Evolutionary conservation across 2,797 vertebrate species (phyloP), one percentile per base, ranked within the genome.

Genomic region (Varecia variegata): DNA sequence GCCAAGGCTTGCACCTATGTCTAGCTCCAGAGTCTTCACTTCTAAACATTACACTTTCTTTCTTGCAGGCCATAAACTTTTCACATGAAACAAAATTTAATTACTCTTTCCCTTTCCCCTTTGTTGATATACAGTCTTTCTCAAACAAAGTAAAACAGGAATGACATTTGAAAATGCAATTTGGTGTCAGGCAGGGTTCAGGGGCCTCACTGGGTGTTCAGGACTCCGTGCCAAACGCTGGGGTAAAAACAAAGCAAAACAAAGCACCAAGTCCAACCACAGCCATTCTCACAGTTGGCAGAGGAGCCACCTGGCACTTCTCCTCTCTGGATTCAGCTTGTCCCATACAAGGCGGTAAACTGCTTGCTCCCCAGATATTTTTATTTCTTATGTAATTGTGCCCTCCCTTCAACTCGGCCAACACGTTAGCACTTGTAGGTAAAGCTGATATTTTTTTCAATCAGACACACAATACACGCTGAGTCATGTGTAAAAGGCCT

Each of bases 391-490:
- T 88, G 77, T 77, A 97, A 98, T 96, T 50, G 23, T 70, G 58
- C 35, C 93, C 81, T 94, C 56, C 62, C 97, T 96, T 97, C 96
- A 97, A 97, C 87, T 95, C 11, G 4, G 91, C 88, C 96, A 93
- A 90, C 97, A 88, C 5, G 97, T 97, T 97, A 79, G 94, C 71
- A 92, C 97, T 97, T 97, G 97, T 13, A 95, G 83, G 93, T 90
- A 88, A 95, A 97, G 95, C 94, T 11, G 15, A 65, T 92, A 67
- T 95, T 94, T 85, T 76, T 77, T 90, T 88, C 79, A 60, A 0
- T 90, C 73, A 93, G 95, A 95, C 60, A 74, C 77, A 97, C 96
- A 97, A 85, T 94, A 47, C 84, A 88, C 90, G 67, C 76, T 97
- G 97, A 97, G 96, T 97, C 97, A 97, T 94, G 73, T 85, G 93